phyloP scores from a whole-genome alignment of 2,113 vertebrate species.

The Dipodomys ordii region DNA sequence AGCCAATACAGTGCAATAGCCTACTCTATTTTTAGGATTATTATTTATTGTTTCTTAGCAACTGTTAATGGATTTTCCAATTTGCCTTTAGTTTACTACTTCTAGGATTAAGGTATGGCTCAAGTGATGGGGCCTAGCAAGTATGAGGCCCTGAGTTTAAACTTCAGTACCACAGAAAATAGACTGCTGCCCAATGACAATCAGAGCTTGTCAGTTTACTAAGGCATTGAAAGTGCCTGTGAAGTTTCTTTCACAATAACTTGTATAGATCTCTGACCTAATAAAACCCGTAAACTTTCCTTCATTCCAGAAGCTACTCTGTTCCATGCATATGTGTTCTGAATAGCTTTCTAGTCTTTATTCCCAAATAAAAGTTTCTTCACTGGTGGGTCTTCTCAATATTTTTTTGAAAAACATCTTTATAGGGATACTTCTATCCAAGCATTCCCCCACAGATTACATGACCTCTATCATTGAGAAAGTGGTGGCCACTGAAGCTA shows the following conservation, averaged over 20 bases:
- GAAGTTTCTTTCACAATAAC: neutral
- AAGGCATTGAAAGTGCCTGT: neutral
- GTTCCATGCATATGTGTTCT: neutral
- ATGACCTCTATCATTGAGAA: too few relatives aligned
- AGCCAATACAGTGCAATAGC: neutral
- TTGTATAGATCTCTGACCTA: neutral
- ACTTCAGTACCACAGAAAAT: too few relatives aligned
- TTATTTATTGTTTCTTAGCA: neutral
- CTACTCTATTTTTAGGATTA: neutral
- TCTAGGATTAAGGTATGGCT: too few relatives aligned
- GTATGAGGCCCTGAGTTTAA: too few relatives aligned
- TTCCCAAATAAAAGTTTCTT: neutral
- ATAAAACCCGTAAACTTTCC: neutral
- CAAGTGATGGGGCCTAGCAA: too few relatives aligned
- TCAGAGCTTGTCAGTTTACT: neutral
- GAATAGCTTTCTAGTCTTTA: neutral
- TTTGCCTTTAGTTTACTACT: neutral
- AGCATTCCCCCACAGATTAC: too few relatives aligned
- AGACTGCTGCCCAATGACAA: too few relatives aligned
- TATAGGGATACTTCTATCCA: too few relatives aligned
- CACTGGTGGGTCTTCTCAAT: neutral
- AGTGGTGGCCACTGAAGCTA: too few relatives aligned
- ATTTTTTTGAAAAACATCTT: too few relatives aligned
- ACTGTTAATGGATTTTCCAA: neutral
- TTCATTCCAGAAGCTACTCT: neutral